Evolutionary conservation across 2,888 invertebrate genomes (phyloP).

Genomic region (Nemoura dubitans): DNA sequence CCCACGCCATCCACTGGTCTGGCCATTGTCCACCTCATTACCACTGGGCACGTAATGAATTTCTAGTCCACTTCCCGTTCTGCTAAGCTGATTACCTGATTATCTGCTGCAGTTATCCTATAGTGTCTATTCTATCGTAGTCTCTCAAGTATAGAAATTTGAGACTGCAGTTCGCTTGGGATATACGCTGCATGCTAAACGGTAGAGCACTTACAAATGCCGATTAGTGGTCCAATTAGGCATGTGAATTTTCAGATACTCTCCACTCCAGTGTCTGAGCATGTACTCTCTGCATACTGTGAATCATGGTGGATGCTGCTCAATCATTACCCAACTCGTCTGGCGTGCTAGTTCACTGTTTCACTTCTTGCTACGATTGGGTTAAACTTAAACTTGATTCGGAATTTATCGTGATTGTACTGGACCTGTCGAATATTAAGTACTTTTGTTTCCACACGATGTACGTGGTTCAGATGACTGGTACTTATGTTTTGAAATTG

Average conservation of each 20-base stretch:
- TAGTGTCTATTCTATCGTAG: too few relatives aligned
- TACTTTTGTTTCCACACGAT: not conserved
- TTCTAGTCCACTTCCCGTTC: slow-evolving; percentile 34
- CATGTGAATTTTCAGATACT: not conserved
- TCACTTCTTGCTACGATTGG: not conserved
- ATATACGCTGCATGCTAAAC: not conserved
- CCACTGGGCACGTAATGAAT: not conserved
- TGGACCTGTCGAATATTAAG: not conserved
- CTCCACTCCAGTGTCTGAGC: not conserved
- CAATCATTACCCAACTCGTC: not conserved
- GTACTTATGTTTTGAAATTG: not conserved
- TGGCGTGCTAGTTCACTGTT: not conserved
- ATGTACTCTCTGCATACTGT: not conserved
- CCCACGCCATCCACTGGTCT: not conserved
- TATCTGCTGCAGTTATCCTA: not conserved
- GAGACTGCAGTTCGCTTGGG: not conserved
- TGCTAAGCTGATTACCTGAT: slow-evolving; percentile 29
- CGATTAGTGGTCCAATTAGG: not conserved
- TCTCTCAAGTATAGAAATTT: not conserved
- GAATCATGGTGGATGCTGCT: not conserved
- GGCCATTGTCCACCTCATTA: slow-evolving; percentile 15
- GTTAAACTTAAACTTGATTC: not conserved
- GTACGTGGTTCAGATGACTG: not conserved
- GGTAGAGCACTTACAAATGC: not conserved
- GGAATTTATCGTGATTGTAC: not conserved